Evolutionary conservation across 2,113 vertebrate species (phyloP).

Genomic region (human): GRCh38 chr6:85261501-85262000

Average conservation of each 20-base stretch:
- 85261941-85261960: neutral
- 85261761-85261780: conserved; percentile 69
- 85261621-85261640: conserved; percentile 75
- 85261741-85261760: conserved; percentile 74
- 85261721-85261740: conserved; percentile 72
- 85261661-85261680: conserved; percentile 44
- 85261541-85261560: conserved; percentile 81
- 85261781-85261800: conserved; percentile 67
- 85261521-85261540: conserved; percentile 81
- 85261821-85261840: conserved; percentile 54
- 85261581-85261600: conserved; percentile 82
- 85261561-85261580: conserved; percentile 83
- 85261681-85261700: conserved; percentile 75
- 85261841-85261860: conserved; percentile 20
- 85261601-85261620: conserved; percentile 66
- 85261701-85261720: conserved; percentile 73
- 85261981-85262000: neutral
- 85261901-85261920: conserved; percentile 4
- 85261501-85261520: conserved; percentile 83
- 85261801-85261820: conserved; percentile 71
- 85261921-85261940: neutral
- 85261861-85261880: neutral
- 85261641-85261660: conserved; percentile 51
- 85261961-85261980: conserved; percentile 9
- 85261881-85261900: neutral